These are phyloP conservation scores for Tetragonula clypearis DNA, from an alignment of 1,140 invertebrate genomes.

Conservation along the genomic window DNA sequence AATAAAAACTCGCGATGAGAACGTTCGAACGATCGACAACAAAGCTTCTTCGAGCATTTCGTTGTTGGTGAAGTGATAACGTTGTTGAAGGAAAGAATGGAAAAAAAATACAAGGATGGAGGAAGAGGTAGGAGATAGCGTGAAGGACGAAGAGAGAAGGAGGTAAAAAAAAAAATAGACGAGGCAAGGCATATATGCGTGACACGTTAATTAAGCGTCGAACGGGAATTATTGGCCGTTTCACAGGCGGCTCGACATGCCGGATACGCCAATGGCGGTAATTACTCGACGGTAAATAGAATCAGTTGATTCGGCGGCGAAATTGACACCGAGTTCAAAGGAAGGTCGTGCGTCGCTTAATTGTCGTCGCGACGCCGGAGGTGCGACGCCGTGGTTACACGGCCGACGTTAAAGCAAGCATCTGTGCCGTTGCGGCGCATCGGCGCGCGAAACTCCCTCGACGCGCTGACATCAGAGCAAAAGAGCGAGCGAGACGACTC, in stretches of 20 bases:
- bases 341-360: constrained; percentile 48
- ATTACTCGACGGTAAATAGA: constrained; percentile 61
- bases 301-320: constrained; percentile 60
- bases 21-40: background rate
- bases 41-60: no score
- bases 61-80: background rate
- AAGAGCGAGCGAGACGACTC: background rate
- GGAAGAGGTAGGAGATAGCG: background rate
- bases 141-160: no score
- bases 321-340: constrained; percentile 65
- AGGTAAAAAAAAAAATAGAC: background rate
- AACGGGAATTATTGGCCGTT: constrained; percentile 43
- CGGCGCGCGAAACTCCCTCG: constrained; percentile 44
- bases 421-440: constrained; percentile 32
- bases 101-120: background rate
- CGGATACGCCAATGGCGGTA: constrained; percentile 40
- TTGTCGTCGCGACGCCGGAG: constrained; percentile 53
- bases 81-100: no score
- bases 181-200: constrained; percentile 2
- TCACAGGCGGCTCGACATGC: constrained; percentile 11
- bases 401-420: constrained; percentile 46
- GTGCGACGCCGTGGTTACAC: constrained; percentile 34
- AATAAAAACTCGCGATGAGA: background rate
- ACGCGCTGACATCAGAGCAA: background rate
- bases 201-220: constrained; percentile 46